Evolutionary conservation across 2,113 vertebrate genomes (phyloP).

Genomic region (Thalassoma bifasciatum): DNA sequence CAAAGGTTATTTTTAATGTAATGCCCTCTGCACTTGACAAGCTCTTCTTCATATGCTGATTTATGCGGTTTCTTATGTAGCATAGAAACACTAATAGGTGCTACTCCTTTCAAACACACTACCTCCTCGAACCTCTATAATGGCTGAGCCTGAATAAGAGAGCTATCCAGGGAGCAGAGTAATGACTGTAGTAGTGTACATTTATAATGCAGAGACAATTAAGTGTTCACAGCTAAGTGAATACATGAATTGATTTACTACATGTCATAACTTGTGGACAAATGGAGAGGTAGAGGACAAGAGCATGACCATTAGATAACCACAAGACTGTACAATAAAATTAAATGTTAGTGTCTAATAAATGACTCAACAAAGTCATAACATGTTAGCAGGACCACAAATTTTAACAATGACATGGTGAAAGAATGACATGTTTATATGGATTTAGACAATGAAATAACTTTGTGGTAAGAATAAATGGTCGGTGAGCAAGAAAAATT

Average conservation of each 20-base stretch:
- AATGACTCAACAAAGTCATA: not conserved
- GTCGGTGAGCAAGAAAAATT: not conserved
- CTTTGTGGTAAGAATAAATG: too few relatives aligned
- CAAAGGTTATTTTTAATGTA: constrained; percentile 40
- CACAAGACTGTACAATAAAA: not conserved
- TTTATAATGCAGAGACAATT: constrained; percentile 29
- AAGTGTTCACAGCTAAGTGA: constrained; percentile 6
- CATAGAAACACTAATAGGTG: not conserved
- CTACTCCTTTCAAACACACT: not conserved
- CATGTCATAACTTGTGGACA: not conserved
- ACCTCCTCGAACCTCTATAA: not conserved
- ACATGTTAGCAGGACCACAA: too few relatives aligned
- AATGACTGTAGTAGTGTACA: constrained; percentile 2
- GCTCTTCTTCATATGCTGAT: constrained; percentile 9
- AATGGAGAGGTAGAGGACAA: not conserved
- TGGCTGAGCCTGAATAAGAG: not conserved
- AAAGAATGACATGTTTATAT: not conserved
- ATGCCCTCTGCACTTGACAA: not conserved
- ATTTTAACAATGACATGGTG: not conserved
- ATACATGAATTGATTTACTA: not conserved
- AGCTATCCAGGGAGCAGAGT: constrained; percentile 4
- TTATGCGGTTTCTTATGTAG: constrained; percentile 1
- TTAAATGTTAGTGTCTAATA: too few relatives aligned
- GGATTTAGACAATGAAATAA: too few relatives aligned
- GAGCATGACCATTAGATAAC: not conserved